Evolutionary conservation across 92 coral and sea anemone genomes (phyloP), one percentile per base, ranked within the genome.

Genomic region (Palythoa caribaeorum): DNA sequence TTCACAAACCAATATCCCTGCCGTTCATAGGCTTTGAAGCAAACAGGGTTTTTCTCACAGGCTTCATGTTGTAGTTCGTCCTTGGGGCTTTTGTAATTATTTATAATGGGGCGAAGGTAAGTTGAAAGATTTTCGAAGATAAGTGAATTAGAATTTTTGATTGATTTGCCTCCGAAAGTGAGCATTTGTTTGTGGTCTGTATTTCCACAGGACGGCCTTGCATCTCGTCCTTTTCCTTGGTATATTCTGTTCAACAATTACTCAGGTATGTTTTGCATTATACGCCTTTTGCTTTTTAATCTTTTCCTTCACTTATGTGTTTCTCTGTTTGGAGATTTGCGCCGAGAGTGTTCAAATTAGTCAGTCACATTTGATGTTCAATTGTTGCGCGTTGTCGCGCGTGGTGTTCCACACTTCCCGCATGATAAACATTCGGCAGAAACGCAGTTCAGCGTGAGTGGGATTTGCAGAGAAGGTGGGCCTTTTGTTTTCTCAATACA

Each of bases 31-130:
- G 66, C 86, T 81, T 81, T 71, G 17, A 81, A 81, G 86, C 59
- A 15, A 66, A 44, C 74, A 36, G 28, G 76, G 75, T 81, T 66
- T 81, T 80, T 70, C 75, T 40, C 19, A 8, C 74, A 48, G 13
- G 15, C 66, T 81, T 81, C 75, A 81, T 81, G 86, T 65, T 47
- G 44, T 81, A 81, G 62, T 48, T 66, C 57, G n/a, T 38, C 60
- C 73, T 48, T 71, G 76, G 12, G 75, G 83, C 77, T 78, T 48
- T 57, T 60, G 76, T 87, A 91, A 83, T 91, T 91, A 78, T 89
- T 89, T 70, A 85, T 38, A 44, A 94, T 94, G 98, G 86, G 92
- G 98, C 78, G 80, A 76, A 89, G 98, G 98, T 94, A 85, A 70
- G 96, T 65, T 84, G 73, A 47, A 44, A 21, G 75, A n/a, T 17